A percentile compares a stretch with the other conserved stretches of the same genome.
phyloP scores from a whole-genome alignment of 2,888 invertebrate species.

The Slavum lentiscoides region DNA sequence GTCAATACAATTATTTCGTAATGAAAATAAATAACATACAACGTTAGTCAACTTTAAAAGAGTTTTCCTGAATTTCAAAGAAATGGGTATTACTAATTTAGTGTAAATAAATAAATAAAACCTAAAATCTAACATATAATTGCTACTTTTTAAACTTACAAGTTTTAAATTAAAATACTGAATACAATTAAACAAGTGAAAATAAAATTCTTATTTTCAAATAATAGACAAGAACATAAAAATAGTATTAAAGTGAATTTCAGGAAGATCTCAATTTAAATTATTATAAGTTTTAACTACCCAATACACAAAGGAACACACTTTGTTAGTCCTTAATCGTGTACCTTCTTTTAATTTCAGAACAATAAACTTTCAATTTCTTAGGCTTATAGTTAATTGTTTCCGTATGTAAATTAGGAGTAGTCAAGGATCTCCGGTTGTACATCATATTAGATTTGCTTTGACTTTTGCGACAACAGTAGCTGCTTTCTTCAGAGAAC shows the following conservation, averaged over 20 bases:
- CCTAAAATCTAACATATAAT: no score
- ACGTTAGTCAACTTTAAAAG: constrained; percentile 4
- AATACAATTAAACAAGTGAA: not conserved
- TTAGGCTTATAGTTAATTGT: constrained; percentile 46
- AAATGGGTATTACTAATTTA: not conserved
- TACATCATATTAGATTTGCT: constrained; percentile 47
- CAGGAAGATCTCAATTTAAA: constrained; percentile 29
- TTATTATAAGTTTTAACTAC: constrained; percentile 16
- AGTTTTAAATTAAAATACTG: not conserved
- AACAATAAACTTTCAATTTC: constrained; percentile 50
- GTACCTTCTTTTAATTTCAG: constrained; percentile 51
- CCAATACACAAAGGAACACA: constrained; percentile 32
- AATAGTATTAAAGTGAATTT: constrained; percentile 8
- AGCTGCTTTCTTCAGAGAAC: constrained; percentile 51
- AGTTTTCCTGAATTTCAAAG: constrained; percentile 41
- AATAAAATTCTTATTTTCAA: not conserved
- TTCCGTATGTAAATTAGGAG: constrained; percentile 47
- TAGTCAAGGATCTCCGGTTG: constrained; percentile 50
- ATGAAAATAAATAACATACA: constrained; percentile 1
- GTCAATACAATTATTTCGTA: not conserved
- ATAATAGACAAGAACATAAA: not conserved
- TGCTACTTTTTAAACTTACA: no score
- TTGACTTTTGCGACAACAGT: constrained; percentile 51
- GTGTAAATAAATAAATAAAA: not conserved
- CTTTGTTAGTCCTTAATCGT: constrained; percentile 35